Percentiles rank a stretch among this genome's conserved stretches.
These are phyloP conservation scores for Rhamnusium bicolor DNA, from an alignment of 2,888 invertebrate genomes.

Conservation along the genomic window DNA sequence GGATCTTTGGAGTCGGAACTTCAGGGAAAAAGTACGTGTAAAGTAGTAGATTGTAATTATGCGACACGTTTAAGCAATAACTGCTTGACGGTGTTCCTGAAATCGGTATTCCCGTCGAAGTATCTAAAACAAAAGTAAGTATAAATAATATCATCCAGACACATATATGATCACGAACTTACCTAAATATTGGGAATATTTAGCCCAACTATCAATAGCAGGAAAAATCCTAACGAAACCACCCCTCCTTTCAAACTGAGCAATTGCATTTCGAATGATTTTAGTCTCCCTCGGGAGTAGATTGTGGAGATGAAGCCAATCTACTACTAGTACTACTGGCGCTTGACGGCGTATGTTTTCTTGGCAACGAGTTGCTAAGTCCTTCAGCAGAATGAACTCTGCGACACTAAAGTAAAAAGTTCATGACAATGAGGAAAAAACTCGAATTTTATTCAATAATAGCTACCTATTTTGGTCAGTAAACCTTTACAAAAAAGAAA, in stretches of 20 bases:
- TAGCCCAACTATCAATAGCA: conserved; percentile 89
- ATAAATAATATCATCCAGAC: too few species aligned
- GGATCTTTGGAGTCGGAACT: conserved; percentile 59
- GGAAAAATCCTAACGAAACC: conserved; percentile 95
- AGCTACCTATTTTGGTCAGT: too few species aligned
- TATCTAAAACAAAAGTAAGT: conserved; percentile 72
- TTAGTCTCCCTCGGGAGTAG: conserved; percentile 86
- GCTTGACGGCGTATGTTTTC: conserved; percentile 58
- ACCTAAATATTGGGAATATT: conserved; percentile 86
- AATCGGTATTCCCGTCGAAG: conserved; percentile 83
- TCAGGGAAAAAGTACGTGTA: conserved; percentile 84
- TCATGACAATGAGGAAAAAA: neutral
- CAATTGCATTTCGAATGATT: conserved; percentile 81
- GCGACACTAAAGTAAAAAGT: conserved; percentile 74
- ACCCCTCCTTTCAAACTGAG: conserved; percentile 87
- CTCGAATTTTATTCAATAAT: neutral
- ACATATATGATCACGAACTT: conserved; percentile 32
- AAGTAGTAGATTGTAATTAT: conserved; percentile 85
- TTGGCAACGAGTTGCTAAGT: conserved; percentile 69
- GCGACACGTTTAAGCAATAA: conserved; percentile 76
- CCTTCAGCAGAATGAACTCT: conserved; percentile 84
- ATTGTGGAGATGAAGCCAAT: conserved; percentile 62
- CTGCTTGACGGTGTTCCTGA: conserved; percentile 76
- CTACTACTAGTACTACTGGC: conserved; percentile 7
- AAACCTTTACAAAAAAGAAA: too few species aligned